Evolutionary conservation across 2,888 invertebrate species (phyloP).

Genomic region (Vanessa cardui): DNA sequence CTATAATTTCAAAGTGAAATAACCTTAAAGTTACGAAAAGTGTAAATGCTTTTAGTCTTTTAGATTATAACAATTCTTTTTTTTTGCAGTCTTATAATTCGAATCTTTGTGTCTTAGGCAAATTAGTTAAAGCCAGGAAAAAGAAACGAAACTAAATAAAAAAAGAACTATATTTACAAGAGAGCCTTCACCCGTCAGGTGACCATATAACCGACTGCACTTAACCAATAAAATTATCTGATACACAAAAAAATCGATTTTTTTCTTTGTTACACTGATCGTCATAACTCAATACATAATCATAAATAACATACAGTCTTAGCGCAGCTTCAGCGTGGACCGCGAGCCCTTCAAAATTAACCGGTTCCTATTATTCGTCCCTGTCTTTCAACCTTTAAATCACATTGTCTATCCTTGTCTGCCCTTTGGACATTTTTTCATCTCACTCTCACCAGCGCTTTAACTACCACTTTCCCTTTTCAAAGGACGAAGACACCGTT

Average conservation of each 20-base stretch:
- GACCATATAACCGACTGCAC: slow-evolving; percentile 7
- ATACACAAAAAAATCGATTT: slow-evolving; percentile 8
- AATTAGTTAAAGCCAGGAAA: too few relatives aligned
- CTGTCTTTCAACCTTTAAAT: slow-evolving; percentile 44
- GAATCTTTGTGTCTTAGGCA: too few relatives aligned
- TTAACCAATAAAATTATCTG: slow-evolving; percentile 18
- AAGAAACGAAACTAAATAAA: too few relatives aligned
- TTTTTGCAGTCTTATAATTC: too few relatives aligned
- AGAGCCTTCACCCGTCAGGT: neutral
- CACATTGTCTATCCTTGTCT: slow-evolving; percentile 55
- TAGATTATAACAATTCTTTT: too few relatives aligned
- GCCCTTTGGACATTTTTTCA: slow-evolving; percentile 77
- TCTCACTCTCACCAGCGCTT: slow-evolving; percentile 78
- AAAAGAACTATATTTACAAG: neutral
- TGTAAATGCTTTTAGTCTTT: too few relatives aligned
- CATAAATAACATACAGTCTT: slow-evolving; percentile 57
- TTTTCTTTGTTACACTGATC: slow-evolving; percentile 33
- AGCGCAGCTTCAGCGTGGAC: slow-evolving; percentile 53
- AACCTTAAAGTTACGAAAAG: too few relatives aligned
- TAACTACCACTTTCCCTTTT: slow-evolving; percentile 81
- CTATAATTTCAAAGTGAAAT: too few relatives aligned
- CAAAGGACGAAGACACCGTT: slow-evolving; percentile 79
- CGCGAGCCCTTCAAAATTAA: slow-evolving; percentile 80
- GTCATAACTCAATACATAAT: slow-evolving; percentile 64
- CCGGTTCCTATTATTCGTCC: slow-evolving; percentile 66